Percentiles rank a stretch among this genome's conserved stretches.
phyloP scores from a whole-genome alignment of 2,113 vertebrate genomes.

The Trinectes maculatus region DNA sequence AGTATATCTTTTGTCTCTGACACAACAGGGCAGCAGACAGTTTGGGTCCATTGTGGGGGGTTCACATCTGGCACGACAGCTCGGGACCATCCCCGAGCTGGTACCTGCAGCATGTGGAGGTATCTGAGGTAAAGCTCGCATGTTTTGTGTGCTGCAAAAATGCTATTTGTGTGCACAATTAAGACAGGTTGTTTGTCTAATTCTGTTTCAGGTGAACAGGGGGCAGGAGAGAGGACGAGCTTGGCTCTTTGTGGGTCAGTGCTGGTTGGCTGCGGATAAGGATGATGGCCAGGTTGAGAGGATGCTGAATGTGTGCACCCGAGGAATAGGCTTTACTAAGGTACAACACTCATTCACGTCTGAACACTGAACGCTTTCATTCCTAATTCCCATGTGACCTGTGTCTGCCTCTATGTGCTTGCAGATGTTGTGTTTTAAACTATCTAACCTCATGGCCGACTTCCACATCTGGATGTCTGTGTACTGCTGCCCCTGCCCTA shows the following conservation, averaged over 20 bases:
- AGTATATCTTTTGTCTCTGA: not conserved
- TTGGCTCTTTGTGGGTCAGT: conserved; percentile 82
- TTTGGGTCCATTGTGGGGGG: conserved; percentile 80
- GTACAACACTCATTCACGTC: conserved; percentile 52
- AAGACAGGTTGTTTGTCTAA: not conserved
- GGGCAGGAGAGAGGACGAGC: conserved; percentile 38
- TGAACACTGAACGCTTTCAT: not conserved
- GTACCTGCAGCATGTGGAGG: conserved; percentile 82
- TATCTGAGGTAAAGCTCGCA: conserved; percentile 65
- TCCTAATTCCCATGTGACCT: not conserved
- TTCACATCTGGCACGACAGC: conserved; percentile 86
- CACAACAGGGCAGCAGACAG: conserved; percentile 73
- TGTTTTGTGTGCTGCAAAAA: not conserved
- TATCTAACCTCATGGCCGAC: conserved; percentile 81
- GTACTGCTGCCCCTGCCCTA: conserved; percentile 74
- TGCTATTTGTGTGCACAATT: not conserved
- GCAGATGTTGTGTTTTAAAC: conserved; percentile 79
- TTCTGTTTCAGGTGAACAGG: conserved; percentile 47
- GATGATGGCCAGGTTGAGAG: conserved; percentile 80
- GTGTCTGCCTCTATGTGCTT: not conserved
- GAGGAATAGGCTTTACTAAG: conserved; percentile 74
- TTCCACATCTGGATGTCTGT: conserved; percentile 83
- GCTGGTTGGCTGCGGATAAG: conserved; percentile 83
- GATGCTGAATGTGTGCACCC: conserved; percentile 67
- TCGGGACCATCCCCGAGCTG: conserved; percentile 79